Evolutionary conservation across 2,888 invertebrate genomes (phyloP), one percentile per base, ranked within the genome.

Genomic region (Syrphus vitripennis): DNA sequence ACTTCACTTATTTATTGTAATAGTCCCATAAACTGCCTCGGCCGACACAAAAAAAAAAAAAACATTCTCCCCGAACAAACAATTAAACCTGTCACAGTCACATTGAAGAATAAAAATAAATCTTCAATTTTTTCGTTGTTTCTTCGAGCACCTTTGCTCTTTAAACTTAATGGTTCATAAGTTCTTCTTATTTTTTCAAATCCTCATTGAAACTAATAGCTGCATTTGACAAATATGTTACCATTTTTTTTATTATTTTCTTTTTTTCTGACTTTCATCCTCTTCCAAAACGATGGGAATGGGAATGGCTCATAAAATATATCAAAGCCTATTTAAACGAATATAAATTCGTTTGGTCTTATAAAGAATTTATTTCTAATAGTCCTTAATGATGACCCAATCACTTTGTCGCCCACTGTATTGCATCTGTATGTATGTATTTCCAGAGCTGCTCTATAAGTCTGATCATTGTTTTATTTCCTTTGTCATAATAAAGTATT

Each of bases 321-420:
- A 24, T 9, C n/a, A 2, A 40, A 42, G 1, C n/a, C 10, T 21
- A 21, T 34, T 55, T 14, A 34, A 63, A 42, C 26, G 4, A 37
- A 42, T n/a, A 42, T 42, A 40, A 61, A 40, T 61, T 40, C 61
- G n/a, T 61, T 7, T 24, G 42, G 7, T 59, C 12, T 61, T 61
- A 2, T 19, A 65, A 10, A 61, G 5, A n/a, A 59, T 65, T 45
- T 45, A 65, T 45, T 45, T 4, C 12, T 26, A 45, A 67, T 48
- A 29, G 65, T 67, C 50, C 24, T 50, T 29, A 50, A 50, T 45
- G 29, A 31, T 45, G 65, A 45, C 29, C 65, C 45, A 45, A 65
- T 65, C 65, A 29, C 19, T 65, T 9, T 16, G 65, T 65, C 40
- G 45, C 45, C 29, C 31, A 65, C 65, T 65, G 65, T 59, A 37